Evolutionary conservation across 2,888 invertebrate species (phyloP), one percentile per base, ranked within the genome.

Genomic region (Diarsia brunnea): DNA sequence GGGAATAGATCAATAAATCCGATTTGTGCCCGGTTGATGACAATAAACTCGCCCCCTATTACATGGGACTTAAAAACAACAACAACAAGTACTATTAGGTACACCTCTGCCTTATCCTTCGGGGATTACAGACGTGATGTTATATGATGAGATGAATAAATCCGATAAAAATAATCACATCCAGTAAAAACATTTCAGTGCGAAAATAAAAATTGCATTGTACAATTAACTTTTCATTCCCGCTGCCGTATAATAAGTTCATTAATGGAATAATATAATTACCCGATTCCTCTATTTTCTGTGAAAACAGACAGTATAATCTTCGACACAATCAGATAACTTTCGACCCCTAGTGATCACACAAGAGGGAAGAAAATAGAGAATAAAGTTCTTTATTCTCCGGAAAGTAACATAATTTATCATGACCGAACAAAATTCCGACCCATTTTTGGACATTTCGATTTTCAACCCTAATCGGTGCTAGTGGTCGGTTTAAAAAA

Each of bases 401-500:
- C 24, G 65, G 53, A 61, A 79, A 82, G 60, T 77, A 69, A 78
- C 49, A 79, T 82, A 79, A 79, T 79, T 79, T 79, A 79, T 79
- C 79, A 79, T 55, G 78, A 69, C 65, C 60, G 53, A 61, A 65
- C 75, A 45, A 75, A 80, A 84, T 69, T 69, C 53, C 64, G 11
- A 19, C 11, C 75, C n/a, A 73, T 60, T 85, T 73, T 76, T 45
- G 63, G 72, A 69, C 66, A 64, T 63, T 81, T 72, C 69, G 63
- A 82, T 73, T 85, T 76, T 58, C 61, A 73, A 70, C 73, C 77
- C 61, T 76, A 75, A 85, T 76, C 77, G 69, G 70, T 68, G 69
- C 67, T 31, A 61, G 85, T 63, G 60, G 55, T 76, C 27, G 78
- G 75, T 87, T 61, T 75, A 77, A 82, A 84, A 86, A 73, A 69